Conservation (phyloP, 2,888 invertebrate species). For the Xylophagus ater region DNA sequence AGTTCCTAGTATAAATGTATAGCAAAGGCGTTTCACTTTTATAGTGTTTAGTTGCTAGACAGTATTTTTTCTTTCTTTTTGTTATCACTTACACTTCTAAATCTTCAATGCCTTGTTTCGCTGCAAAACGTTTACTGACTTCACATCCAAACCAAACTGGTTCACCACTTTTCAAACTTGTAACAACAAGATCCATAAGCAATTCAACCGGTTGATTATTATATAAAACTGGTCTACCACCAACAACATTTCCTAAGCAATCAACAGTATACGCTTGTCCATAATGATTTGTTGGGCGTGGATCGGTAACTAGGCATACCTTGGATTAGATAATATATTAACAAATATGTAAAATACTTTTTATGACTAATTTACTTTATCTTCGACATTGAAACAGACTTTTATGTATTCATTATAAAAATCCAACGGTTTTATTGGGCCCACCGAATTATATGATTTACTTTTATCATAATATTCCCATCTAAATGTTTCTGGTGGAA, state of each 20-base stretch:
- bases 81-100: slow-evolving; percentile 61
- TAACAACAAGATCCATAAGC: slow-evolving; percentile 60
- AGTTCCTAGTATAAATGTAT: too few species aligned
- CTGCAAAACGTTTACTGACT: slow-evolving; percentile 66
- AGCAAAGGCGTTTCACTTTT: too few species aligned
- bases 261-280: slow-evolving; percentile 73
- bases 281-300: slow-evolving; percentile 67
- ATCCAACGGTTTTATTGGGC: slow-evolving; percentile 62
- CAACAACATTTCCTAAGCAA: slow-evolving; percentile 78
- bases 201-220: slow-evolving; percentile 78
- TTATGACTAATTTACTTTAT: slow-evolving; percentile 50
- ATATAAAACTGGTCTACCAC: slow-evolving; percentile 66
- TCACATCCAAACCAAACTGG: slow-evolving; percentile 92
- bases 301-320: slow-evolving; percentile 81
- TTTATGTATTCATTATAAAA: slow-evolving; percentile 73
- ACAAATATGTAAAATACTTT: neutral
- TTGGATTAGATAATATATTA: slow-evolving; percentile 29
- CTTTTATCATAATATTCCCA: slow-evolving; percentile 80
- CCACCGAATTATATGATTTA: slow-evolving; percentile 61
- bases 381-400: slow-evolving; percentile 65
- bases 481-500: slow-evolving; percentile 65
- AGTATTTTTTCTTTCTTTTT: too few species aligned
- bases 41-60: too few species aligned
- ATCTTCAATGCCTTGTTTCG: slow-evolving; percentile 69
- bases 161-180: slow-evolving; percentile 68